Base-by-base conservation (phyloP, 2,113 vertebrate genomes). In the Calidris pugnax region DNA sequence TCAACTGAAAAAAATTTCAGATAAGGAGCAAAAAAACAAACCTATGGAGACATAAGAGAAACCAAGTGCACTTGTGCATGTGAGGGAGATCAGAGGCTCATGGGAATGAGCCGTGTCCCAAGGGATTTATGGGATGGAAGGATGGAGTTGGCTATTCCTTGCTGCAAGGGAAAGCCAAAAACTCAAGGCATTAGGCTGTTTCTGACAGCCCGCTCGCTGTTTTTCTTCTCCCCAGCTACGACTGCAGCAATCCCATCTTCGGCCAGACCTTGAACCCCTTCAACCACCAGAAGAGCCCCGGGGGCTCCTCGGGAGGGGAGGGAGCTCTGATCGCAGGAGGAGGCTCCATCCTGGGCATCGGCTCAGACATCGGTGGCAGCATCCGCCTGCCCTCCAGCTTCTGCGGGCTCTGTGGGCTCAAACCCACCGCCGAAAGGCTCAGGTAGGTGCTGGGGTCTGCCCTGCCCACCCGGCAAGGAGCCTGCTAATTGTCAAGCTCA, bases 261-360 rank as follows among this genome's bases (percentile, higher is more conserved):
- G 97, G 98, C 53, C 96, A 77, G 80, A 98, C 97, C 6, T 5
- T 73, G 53, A 97, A 98, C 45, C 98, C 98, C 1, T 33, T 91
- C 85, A 96, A 96, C n/a, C 53, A 63, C 51, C 89, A 87, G 53
- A 98, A 96, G 91, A 96, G 87, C 71, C 94, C 97, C 0, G 97
- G 98, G 10, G 98, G 98, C 41, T 98, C 98, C 90, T 98, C 98
- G 0, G 98, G 98, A n/a, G 98, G 98, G 7, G 98, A 98, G 41
- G 98, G 96, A 28, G 98, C 98, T n/a, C 97, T 98, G 87, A 97
- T 98, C 0, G 97, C 92, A 2, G 97, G 73, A 5, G 97, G 98
- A 55, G 98, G 98, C 66, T 98, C 98, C 81, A 85, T 97, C 13
- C 95, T 98, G 89, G 98, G 98, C 82, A 95, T 98, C 4, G 98